Conservation (phyloP, 2,113 vertebrate species). For the Azemiops feae region DNA sequence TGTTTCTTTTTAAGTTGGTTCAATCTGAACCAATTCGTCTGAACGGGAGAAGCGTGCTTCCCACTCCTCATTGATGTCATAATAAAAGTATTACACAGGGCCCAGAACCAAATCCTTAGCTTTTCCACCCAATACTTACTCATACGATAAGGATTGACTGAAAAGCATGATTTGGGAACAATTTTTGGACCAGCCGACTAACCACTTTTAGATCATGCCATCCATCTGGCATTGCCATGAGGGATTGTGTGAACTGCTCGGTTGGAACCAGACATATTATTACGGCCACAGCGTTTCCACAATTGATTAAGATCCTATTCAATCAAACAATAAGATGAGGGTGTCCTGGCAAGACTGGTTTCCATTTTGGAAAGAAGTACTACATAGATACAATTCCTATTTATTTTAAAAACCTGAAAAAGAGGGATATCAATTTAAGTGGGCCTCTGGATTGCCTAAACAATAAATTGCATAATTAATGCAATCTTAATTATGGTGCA, state of each 20-base stretch:
- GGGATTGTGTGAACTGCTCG: neutral
- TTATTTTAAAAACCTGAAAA: neutral
- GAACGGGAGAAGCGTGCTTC: neutral
- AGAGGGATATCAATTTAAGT: neutral
- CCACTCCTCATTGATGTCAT: no score
- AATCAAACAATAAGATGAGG: neutral
- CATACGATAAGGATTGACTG: neutral
- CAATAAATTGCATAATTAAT: neutral
- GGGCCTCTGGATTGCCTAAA: neutral
- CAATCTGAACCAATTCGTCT: neutral
- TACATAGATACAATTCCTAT: neutral
- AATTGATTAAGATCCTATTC: neutral
- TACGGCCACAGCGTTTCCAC: neutral
- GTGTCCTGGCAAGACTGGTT: neutral
- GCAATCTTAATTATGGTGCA: neutral
- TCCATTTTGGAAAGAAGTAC: neutral
- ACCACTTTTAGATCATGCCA: neutral
- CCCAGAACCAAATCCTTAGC: neutral
- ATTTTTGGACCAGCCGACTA: neutral
- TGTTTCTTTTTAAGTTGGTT: neutral
- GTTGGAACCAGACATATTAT: neutral
- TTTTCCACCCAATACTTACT: neutral
- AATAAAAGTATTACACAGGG: neutral
- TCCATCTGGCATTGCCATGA: neutral
- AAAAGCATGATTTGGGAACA: neutral